These are phyloP conservation scores for Genyomyrus donnyi DNA, from an alignment of 2,113 vertebrate species.

Conservation along the genomic window DNA sequence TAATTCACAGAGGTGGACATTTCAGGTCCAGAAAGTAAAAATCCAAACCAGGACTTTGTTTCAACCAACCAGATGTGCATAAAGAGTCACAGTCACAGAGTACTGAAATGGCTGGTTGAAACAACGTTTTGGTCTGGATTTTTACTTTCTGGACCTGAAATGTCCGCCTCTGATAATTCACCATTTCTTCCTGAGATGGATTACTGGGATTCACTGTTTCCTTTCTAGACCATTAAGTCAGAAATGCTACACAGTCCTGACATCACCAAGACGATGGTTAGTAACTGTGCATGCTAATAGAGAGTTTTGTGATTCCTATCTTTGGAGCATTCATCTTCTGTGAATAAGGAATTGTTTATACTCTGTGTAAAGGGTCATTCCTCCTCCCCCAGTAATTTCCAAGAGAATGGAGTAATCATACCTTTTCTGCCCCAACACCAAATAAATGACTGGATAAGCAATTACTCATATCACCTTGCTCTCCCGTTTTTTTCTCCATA, in stretches of 20 bases:
- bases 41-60: no score
- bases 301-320: background rate
- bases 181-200: background rate
- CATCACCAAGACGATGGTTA: background rate
- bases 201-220: background rate
- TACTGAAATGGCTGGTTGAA: no score
- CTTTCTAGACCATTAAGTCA: background rate
- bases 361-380: background rate
- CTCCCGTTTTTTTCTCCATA: background rate
- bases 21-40: no score
- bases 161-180: background rate
- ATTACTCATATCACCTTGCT: background rate
- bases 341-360: constrained; percentile 8
- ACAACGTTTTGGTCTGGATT: no score
- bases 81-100: no score
- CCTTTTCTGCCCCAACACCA: background rate
- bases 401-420: background rate
- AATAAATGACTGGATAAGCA: background rate
- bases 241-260: background rate
- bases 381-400: background rate
- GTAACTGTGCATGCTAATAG: background rate
- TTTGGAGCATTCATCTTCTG: constrained; percentile 5
- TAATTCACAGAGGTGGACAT: background rate
- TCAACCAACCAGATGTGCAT: no score
- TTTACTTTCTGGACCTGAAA: no score